Conservation (phyloP, 92 coral and sea anemone genomes). For the Palythoa heliodiscus region DNA sequence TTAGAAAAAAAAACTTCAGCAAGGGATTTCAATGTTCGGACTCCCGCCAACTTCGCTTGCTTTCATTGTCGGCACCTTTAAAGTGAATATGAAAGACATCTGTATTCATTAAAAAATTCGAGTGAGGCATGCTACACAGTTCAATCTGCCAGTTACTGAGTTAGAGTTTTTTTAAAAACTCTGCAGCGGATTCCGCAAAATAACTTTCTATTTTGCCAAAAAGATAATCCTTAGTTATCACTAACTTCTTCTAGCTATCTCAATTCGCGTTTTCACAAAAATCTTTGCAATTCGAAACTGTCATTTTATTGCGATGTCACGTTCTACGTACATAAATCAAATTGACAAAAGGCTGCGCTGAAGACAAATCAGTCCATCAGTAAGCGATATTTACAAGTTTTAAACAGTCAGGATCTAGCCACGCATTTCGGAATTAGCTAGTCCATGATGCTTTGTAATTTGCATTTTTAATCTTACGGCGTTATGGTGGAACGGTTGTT, state of each 20-base stretch:
- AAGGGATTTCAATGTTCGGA: not conserved
- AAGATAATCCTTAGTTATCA: not conserved
- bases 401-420: not conserved
- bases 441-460: not conserved
- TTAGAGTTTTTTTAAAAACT: not conserved
- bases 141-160: not conserved
- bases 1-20: not conserved
- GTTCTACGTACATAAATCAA: not conserved
- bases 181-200: not conserved
- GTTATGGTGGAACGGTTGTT: not conserved
- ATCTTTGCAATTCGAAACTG: not conserved
- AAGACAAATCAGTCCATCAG: not conserved
- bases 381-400: conserved; percentile 1
- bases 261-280: not conserved
- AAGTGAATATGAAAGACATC: conserved; percentile 31
- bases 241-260: not conserved
- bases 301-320: not conserved
- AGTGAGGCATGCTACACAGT: conserved; percentile 13
- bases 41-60: conserved; percentile 13
- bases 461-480: not conserved
- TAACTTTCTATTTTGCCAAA: not conserved
- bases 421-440: not conserved
- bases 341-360: not conserved
- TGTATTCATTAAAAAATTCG: conserved; percentile 37
- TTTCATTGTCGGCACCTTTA: conserved; percentile 42